Evolutionary conservation across 2,888 invertebrate species (phyloP), one percentile per base, ranked within the genome.

Genomic region (Amphipyra tragopoginis): DNA sequence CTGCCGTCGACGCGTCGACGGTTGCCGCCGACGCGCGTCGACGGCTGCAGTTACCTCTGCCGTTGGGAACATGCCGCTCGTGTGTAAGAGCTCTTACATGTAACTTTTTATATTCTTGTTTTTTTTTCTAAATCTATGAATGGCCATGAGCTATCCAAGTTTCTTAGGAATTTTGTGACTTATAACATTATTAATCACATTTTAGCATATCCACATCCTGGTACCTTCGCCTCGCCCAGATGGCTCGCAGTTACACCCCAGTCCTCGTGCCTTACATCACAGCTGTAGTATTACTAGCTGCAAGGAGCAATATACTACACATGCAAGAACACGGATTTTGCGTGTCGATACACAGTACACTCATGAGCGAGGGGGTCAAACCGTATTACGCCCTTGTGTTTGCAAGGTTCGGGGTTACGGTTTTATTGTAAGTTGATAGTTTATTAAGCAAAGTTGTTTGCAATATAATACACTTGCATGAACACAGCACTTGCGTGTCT

Each of bases 211-310:
- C 95, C 61, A 87, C 95, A 53, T 96, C 96, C 0, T 90, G 96
- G 87, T 93, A 96, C 62, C 95, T 95, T 54, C 95, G 95, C 0
- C 83, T 97, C 7, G 96, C 96, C 0, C 96, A 97, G 81, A 86
- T 97, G 36, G 96, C 96, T 2, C 95, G 97, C 39, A 96, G 96
- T 86, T 97, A 97, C 85, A 93, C 95, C 0, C 94, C 96, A 1
- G 92, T 96, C 72, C 79, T 98, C 7, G 91, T 97, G 0, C 96
- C 97, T 0, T 97, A 97, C 85, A 86, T 97, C 5, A 95, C 96
- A 0, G 96, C 96, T 1, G 95, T 97, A 36, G 77, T 97, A 0
- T 84, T 97, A 5, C 86, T 97, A 73, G 95, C 96, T 0, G 90
- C 96, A 0, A 92, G 96, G 43, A 86, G 81, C 38, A 91, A 81